phyloP scores from a whole-genome alignment of 2,888 invertebrate genomes.

The Danaus chrysippus region DNA sequence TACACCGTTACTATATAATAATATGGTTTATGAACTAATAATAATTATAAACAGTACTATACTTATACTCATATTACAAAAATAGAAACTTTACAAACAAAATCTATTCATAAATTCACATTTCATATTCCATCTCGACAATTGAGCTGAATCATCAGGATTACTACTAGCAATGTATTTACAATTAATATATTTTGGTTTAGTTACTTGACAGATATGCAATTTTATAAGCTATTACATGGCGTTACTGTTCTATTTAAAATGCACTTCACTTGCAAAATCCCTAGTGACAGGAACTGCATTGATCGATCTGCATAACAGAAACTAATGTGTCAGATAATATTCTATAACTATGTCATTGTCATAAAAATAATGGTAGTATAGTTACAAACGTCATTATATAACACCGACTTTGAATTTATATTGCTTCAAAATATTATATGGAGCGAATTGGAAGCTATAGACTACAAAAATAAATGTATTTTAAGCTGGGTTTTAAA shows the following conservation, averaged over 20 bases:
- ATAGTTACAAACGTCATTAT: too few species aligned
- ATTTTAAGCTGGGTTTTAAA: background rate
- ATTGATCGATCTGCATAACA: background rate
- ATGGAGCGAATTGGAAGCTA: too few species aligned
- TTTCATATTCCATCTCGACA: background rate
- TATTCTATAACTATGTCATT: background rate
- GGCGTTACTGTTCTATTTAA: background rate
- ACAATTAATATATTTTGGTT: background rate
- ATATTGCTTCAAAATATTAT: too few species aligned
- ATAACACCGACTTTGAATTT: too few species aligned
- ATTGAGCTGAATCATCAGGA: background rate
- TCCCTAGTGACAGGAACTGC: background rate
- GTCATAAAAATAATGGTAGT: too few species aligned
- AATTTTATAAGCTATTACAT: background rate
- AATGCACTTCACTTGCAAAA: conserved; percentile 1
- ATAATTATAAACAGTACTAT: too few species aligned
- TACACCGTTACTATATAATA: too few species aligned
- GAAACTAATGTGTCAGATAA: background rate
- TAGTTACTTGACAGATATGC: background rate
- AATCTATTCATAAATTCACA: background rate
- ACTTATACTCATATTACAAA: background rate
- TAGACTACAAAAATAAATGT: too few species aligned
- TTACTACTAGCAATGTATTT: too few species aligned
- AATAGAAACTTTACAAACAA: background rate
- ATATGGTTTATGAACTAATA: too few species aligned